Base-by-base conservation (phyloP, 53 echinoderm and acorn worm genomes). In the Astropecten irregularis region DNA sequence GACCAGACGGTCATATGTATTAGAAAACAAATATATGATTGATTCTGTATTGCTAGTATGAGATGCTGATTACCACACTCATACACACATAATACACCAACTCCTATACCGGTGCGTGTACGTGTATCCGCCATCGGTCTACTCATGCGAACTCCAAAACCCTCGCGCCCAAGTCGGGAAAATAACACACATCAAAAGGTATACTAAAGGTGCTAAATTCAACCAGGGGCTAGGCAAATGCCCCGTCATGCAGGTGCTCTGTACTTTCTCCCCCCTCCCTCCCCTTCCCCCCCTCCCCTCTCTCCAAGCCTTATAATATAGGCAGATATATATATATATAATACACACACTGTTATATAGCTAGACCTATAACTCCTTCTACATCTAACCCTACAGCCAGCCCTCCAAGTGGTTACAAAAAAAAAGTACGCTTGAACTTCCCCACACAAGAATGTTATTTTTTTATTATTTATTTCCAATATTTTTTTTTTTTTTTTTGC, bases 161-260 rank as follows among this genome's bases (percentile, higher is more conserved):
- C n/a, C 84, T 63, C 40, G 48, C 49, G 85, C 65, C 32, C 73
- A 35, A 38, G 53, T 83, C 83, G 57, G 84, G 40, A 27, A 77
- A 83, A 84, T 68, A 32, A 76, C 46, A 66, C 67, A 84, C 91
- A 83, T 87, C 87, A 87, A 91, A 84, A 87, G 36, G 85, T 50
- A 39, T 33, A 34, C 60, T 82, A 86, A 81, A 91, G 88, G 91
- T 87, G 91, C 81, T 72, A 87, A 79, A 91, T 77, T 87, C 23
- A 46, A 71, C 87, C 84, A 63, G 73, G 31, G 87, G 91, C 87
- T 29, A 79, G 68, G 35, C n/a, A 38, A 58, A 56, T 29, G 76
- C 32, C 36, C 56, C 40, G 61, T 40, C 64, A 30, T 74, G 71
- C 83, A 77, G 91, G 91, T 91, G 77, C 56, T 40, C 69, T 86